Base-by-base conservation (phyloP, 2,888 invertebrate genomes). In the Belgica antarctica region DNA sequence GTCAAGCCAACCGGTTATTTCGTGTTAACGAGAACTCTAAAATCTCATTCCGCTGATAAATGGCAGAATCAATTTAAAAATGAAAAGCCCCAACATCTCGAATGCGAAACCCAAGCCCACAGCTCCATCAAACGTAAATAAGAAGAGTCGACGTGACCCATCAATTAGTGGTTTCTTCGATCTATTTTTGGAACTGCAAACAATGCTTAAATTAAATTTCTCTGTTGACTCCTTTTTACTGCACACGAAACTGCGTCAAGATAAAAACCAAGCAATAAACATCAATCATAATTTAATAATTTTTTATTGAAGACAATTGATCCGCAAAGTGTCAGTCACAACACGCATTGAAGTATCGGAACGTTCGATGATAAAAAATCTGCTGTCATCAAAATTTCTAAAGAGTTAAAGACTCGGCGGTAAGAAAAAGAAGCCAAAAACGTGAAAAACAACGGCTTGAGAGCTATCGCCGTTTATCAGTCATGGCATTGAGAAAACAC, bases 11-110 rank as follows among this genome's bases (percentile, higher is more conserved):
- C 12, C 41, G 12, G 41, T 12, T 41, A n/a, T 41, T 34, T 7
- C 34, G 41, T 5, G 41, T 41, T 41, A n/a, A 2, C n/a, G n/a
- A n/a, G n/a, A 15, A 15, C 2, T 5, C 41, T 41, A 41, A 41
- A 41, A 41, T 41, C 41, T 41, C 10, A 41, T 41, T 41, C 41
- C 12, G 2, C 12, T 41, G 41, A 41, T 10, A 41, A 41, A 41
- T 41, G 41, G 41, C 41, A 41, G n/a, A 41, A 41, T 41, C 41
- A 41, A 41, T 41, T 41, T 12, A 41, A 41, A 41, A n/a, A 2
- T 12, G 10, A n/a, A 10, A n/a, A 41, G 41, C 41, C 4, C 5
- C 10, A 31, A 31, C n/a, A n/a, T 12, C 41, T 5, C 41, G 41
- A 2, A n/a, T n/a, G n/a, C n/a, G n/a, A n/a, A n/a, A n/a, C n/a